Conservation (phyloP, 2,888 invertebrate species). For the Lycophotia porphyrea region DNA sequence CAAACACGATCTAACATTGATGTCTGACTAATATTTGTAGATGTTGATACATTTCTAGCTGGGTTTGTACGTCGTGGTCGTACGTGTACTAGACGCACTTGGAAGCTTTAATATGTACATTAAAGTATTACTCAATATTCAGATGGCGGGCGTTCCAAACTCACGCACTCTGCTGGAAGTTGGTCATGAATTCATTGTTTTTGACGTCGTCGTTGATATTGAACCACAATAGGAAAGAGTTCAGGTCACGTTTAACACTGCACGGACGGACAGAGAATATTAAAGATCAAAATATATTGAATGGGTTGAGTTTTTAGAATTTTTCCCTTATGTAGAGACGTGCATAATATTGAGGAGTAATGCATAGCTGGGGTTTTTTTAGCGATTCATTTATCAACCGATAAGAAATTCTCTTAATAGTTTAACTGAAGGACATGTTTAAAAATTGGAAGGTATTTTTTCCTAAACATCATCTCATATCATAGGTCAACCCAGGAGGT, state of each 20-base stretch:
- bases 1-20: slow-evolving; percentile 70
- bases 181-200: slow-evolving; percentile 89
- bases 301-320: slow-evolving; percentile 85
- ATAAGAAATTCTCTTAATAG: slow-evolving; percentile 13
- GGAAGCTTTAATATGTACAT: slow-evolving; percentile 66
- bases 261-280: slow-evolving; percentile 84
- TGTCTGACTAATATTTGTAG: slow-evolving; percentile 62
- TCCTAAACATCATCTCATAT: not conserved
- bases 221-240: slow-evolving; percentile 87
- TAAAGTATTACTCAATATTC: slow-evolving; percentile 82
- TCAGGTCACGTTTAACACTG: slow-evolving; percentile 86
- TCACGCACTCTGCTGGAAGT: slow-evolving; percentile 82
- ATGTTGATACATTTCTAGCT: slow-evolving; percentile 50
- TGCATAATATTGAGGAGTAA: slow-evolving; percentile 67
- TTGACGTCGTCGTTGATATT: slow-evolving; percentile 86
- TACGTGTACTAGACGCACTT: slow-evolving; percentile 52
- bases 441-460: not conserved
- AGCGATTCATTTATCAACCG: slow-evolving; percentile 28
- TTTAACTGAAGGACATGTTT: not conserved
- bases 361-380: slow-evolving; percentile 55
- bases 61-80: slow-evolving; percentile 15
- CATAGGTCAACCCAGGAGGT: not conserved
- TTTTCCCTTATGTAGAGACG: slow-evolving; percentile 73
- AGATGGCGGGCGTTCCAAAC: slow-evolving; percentile 75
- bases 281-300: slow-evolving; percentile 81